These are phyloP conservation scores for Spialia ferax DNA, from an alignment of 2,888 invertebrate species.

Conservation along the genomic window DNA sequence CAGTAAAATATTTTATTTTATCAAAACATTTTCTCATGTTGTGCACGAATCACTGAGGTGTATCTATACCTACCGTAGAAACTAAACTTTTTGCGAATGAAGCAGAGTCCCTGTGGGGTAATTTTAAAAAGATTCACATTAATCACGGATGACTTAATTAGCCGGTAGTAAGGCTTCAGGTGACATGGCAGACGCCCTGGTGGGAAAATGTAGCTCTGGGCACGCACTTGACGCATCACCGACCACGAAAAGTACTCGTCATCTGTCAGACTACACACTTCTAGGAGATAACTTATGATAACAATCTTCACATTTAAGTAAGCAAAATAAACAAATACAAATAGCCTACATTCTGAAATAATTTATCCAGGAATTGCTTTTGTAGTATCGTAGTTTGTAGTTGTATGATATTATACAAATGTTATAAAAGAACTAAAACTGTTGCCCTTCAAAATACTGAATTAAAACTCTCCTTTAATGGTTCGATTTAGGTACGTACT, in stretches of 20 bases:
- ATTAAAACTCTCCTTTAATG: no score
- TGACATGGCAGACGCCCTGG: slow-evolving; percentile 58
- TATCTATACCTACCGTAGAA: no score
- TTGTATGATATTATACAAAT: no score
- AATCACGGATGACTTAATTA: slow-evolving; percentile 60
- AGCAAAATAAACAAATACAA: no score
- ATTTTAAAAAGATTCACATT: slow-evolving; percentile 34
- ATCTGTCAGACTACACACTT: slow-evolving; percentile 48
- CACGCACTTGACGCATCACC: slow-evolving; percentile 75
- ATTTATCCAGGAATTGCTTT: no score
- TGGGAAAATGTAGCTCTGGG: slow-evolving; percentile 78
- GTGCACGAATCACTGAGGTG: not conserved
- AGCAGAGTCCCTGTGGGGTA: not conserved
- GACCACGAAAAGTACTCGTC: slow-evolving; percentile 75
- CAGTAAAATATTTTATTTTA: no score
- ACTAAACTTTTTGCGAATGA: not conserved
- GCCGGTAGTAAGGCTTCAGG: slow-evolving; percentile 68
- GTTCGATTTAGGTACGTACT: no score
- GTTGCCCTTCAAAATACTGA: no score
- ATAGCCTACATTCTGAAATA: no score
- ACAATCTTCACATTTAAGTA: not conserved
- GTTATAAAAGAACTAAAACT: no score
- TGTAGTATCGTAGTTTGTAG: no score
- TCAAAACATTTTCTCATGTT: not conserved
- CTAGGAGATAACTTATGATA: slow-evolving; percentile 48